These are phyloP conservation scores for Chaenogobius annularis DNA, from an alignment of 2,113 vertebrate genomes.

Conservation along the genomic window DNA sequence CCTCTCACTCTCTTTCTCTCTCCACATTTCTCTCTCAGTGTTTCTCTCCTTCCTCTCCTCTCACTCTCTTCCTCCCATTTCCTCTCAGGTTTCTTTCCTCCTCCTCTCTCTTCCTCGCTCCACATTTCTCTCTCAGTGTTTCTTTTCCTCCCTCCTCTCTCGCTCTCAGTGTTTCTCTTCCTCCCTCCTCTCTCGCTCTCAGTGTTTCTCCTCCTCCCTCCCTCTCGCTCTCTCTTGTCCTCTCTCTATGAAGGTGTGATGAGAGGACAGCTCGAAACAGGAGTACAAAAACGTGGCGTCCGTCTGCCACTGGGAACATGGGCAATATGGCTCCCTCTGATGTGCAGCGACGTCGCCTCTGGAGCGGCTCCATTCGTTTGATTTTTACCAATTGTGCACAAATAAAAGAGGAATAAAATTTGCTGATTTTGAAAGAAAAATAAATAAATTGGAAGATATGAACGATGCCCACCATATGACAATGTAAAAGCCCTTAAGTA, in stretches of 20 bases:
- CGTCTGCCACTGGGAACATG: slow-evolving; percentile 22
- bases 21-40: too few species aligned
- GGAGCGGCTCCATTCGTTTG: too few species aligned
- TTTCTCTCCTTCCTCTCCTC: too few species aligned
- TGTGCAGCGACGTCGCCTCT: neutral
- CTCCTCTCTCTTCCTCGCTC: too few species aligned
- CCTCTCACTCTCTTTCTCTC: too few species aligned
- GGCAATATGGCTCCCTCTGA: slow-evolving; percentile 18
- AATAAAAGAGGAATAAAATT: neutral
- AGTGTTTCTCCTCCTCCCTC: neutral
- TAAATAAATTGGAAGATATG: too few species aligned
- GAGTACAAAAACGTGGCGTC: neutral
- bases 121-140: neutral
- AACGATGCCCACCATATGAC: too few species aligned
- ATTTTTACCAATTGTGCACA: neutral
- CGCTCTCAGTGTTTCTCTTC: too few species aligned
- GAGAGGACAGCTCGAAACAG: neutral
- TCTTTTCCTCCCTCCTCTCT: neutral
- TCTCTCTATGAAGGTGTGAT: slow-evolving; percentile 22
- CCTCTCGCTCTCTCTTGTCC: slow-evolving; percentile 1
- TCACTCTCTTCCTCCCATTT: neutral
- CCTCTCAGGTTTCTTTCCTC: too few species aligned
- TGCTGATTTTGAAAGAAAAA: too few species aligned
- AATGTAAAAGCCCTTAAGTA: too few species aligned
- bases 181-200: neutral